Evolutionary conservation across 2,113 vertebrate species (phyloP).

Genomic region (Hippopotamus amphibius): DNA sequence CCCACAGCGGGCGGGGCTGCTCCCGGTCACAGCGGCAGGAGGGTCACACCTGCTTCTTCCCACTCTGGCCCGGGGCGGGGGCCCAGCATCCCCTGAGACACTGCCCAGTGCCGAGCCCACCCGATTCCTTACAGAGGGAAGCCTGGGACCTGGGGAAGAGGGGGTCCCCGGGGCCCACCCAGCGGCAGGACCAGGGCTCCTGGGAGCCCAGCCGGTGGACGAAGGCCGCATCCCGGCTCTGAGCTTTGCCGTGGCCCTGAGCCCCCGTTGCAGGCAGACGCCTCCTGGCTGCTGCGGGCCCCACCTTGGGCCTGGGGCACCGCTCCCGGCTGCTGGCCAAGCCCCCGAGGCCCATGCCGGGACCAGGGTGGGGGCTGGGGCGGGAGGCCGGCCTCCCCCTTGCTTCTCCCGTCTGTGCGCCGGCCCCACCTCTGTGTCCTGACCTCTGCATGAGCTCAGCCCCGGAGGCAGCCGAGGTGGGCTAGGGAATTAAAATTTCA

Average conservation of each 20-base stretch:
- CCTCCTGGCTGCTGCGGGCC: neutral
- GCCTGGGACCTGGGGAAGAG: neutral
- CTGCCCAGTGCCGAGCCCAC: neutral
- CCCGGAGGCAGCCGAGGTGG: neutral
- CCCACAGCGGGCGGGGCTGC: neutral
- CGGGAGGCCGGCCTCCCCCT: rapidly evolving
- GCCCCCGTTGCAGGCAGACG: rapidly evolving
- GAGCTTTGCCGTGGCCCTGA: rapidly evolving
- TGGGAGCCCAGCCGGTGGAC: neutral
- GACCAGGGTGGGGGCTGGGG: neutral
- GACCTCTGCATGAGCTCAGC: neutral
- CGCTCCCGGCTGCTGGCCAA: neutral
- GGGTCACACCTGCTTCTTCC: neutral
- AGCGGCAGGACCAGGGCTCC: rapidly evolving
- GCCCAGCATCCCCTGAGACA: neutral
- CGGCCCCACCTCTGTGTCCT: neutral
- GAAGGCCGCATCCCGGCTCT: neutral
- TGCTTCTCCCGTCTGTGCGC: rapidly evolving
- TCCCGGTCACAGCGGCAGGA: neutral
- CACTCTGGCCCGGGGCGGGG: neutral
- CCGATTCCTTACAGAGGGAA: neutral
- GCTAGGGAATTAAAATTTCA: neutral
- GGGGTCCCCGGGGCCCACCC: neutral
- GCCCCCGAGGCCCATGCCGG: neutral
- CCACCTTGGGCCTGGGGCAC: rapidly evolving